Percentiles rank a stretch among this genome's conserved stretches.
Conservation (phyloP, 2,113 vertebrate species). For the Nansenia antarctica region DNA sequence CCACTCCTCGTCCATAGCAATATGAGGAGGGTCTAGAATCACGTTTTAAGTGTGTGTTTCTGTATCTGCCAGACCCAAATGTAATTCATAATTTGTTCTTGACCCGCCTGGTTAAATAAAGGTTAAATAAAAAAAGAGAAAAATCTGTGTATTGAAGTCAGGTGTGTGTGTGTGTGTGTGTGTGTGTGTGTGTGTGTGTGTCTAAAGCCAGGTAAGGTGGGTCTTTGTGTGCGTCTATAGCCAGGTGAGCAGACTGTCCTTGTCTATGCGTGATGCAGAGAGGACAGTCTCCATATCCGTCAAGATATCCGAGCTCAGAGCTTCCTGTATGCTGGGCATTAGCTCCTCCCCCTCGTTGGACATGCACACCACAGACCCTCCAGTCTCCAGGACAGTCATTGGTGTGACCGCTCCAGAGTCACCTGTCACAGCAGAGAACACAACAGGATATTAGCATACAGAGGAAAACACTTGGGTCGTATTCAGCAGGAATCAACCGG, state of each 20-base stretch:
- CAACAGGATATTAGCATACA: slow-evolving; percentile 22
- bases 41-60: no score
- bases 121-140: no score
- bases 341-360: slow-evolving; percentile 91
- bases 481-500: not conserved
- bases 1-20: no score
- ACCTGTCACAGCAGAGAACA: slow-evolving; percentile 66
- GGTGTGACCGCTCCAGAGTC: slow-evolving; percentile 84
- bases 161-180: no score
- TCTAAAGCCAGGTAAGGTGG: slow-evolving; percentile 4
- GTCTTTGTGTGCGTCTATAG: slow-evolving; percentile 77
- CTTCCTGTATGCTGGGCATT: slow-evolving; percentile 94
- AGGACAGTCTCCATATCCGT: slow-evolving; percentile 97
- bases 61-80: not conserved
- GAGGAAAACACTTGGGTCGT: slow-evolving; percentile 4
- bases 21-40: no score
- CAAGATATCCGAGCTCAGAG: slow-evolving; percentile 92
- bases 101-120: no score
- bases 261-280: slow-evolving; percentile 93
- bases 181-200: no score
- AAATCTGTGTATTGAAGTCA: no score
- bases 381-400: slow-evolving; percentile 85
- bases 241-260: slow-evolving; percentile 97
- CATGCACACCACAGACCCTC: slow-evolving; percentile 90
- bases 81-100: no score